Percentiles rank a stretch among this genome's conserved stretches.
phyloP scores from a whole-genome alignment of 1,140 invertebrate genomes.

The Dufourea novaeangliae region DNA sequence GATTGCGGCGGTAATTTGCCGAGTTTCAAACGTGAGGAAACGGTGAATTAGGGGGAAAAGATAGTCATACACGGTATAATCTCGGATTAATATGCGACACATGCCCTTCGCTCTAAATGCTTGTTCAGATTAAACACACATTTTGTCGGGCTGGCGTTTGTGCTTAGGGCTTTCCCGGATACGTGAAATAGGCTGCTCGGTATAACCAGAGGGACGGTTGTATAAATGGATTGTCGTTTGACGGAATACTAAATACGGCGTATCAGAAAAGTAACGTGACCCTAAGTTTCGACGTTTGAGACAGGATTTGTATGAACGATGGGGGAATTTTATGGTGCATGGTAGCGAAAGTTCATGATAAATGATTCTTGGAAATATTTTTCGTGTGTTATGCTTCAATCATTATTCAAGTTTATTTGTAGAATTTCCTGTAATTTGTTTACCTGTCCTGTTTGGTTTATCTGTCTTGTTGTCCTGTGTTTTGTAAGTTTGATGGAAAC shows the following conservation, averaged over 20 bases:
- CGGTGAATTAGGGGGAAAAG: slow-evolving; percentile 7
- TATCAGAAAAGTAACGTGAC: too few relatives aligned
- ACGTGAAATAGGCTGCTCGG: background rate
- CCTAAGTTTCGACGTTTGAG: too few relatives aligned
- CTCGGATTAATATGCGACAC: slow-evolving; percentile 30
- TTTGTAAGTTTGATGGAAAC: too few relatives aligned
- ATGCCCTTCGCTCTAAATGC: background rate
- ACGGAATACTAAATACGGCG: background rate
- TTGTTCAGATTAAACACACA: slow-evolving; percentile 1
- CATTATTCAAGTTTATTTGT: too few relatives aligned
- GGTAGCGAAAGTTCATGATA: too few relatives aligned
- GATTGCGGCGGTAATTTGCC: slow-evolving; percentile 28
- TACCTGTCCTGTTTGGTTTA: too few relatives aligned
- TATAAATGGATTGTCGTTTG: background rate
- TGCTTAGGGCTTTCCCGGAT: background rate
- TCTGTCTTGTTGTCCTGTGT: too few relatives aligned
- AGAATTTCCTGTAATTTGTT: too few relatives aligned
- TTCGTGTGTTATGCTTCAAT: too few relatives aligned
- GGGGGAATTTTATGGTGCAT: too few relatives aligned
- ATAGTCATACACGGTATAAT: background rate
- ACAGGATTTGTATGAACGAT: too few relatives aligned
- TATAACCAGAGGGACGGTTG: background rate
- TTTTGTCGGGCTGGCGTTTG: background rate
- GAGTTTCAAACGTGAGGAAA: slow-evolving; percentile 32
- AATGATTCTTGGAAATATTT: too few relatives aligned